phyloP scores from a whole-genome alignment of 2,797 vertebrate genomes.

The Channallabes apus region DNA sequence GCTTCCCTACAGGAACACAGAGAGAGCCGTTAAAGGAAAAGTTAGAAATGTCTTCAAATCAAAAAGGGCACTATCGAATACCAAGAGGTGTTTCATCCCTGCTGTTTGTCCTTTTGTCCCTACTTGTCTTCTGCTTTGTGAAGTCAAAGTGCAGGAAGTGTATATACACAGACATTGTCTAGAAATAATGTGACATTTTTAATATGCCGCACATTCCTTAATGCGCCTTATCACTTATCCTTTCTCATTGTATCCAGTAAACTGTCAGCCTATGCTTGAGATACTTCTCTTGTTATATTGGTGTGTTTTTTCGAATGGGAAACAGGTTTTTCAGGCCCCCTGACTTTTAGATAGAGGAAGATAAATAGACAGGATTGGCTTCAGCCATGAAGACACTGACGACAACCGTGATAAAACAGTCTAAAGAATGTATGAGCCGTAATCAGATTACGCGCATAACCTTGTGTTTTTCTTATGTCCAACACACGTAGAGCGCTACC shows the following conservation, averaged over 20 bases:
- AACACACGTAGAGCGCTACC: not conserved
- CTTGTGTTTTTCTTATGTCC: not conserved
- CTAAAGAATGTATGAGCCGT: constrained; percentile 29
- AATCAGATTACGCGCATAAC: constrained; percentile 1
- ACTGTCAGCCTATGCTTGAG: constrained; percentile 27
- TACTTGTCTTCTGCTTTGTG: not conserved
- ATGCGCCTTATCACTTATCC: not conserved
- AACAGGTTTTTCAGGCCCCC: constrained; percentile 63
- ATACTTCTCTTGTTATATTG: not conserved
- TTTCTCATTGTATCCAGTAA: constrained; percentile 13
- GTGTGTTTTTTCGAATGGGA: constrained; percentile 43
- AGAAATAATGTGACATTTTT: not conserved
- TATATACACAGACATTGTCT: not conserved
- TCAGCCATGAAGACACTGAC: constrained; percentile 33
- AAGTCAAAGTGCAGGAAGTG: constrained; percentile 22
- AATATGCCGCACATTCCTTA: not conserved
- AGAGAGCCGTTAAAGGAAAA: constrained; percentile 6
- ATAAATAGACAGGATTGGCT: constrained; percentile 57
- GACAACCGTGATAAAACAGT: constrained; percentile 37
- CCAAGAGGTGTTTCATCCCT: constrained; percentile 8
- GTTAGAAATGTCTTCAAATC: not conserved
- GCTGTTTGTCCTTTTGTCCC: not conserved
- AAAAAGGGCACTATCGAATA: not conserved
- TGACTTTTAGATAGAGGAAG: constrained; percentile 49
- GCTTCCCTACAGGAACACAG: constrained; percentile 14